Evolutionary conservation across 2,797 vertebrate genomes (phyloP).

Genomic region (Lateolabrax maculatus): DNA sequence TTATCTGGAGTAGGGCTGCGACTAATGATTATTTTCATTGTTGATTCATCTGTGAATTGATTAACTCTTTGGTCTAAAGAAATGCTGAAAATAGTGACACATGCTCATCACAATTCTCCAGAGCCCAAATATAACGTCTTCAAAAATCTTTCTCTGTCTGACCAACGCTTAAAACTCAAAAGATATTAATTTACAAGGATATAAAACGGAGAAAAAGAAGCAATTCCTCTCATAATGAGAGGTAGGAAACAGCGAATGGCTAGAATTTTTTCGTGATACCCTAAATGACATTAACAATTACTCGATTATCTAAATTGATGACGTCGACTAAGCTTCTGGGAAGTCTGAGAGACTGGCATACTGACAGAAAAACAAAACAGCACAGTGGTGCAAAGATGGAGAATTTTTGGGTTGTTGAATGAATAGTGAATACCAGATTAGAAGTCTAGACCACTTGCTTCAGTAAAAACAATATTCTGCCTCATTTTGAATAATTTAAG

Average conservation of each 20-base stretch:
- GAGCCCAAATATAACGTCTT: no score
- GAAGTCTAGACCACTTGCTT: not conserved
- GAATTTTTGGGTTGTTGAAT: not conserved
- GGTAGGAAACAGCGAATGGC: not conserved
- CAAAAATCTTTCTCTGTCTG: no score
- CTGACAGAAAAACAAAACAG: not conserved
- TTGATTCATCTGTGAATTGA: not conserved
- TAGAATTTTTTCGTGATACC: not conserved
- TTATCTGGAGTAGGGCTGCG: not conserved
- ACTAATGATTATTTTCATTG: not conserved
- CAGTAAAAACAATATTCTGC: not conserved
- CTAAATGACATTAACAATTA: not conserved
- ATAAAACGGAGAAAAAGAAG: not conserved
- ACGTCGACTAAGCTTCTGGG: not conserved
- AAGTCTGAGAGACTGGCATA: not conserved
- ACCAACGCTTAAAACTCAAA: no score
- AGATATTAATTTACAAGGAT: no score
- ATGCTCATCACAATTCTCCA: not conserved
- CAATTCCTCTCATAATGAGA: not conserved
- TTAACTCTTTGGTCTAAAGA: no score
- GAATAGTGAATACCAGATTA: not conserved
- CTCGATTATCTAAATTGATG: not conserved
- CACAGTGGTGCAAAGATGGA: rapidly evolving
- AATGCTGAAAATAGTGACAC: not conserved
- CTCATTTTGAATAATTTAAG: not conserved